phyloP scores from a whole-genome alignment of 2,888 invertebrate species.

The Chalcis sispes region DNA sequence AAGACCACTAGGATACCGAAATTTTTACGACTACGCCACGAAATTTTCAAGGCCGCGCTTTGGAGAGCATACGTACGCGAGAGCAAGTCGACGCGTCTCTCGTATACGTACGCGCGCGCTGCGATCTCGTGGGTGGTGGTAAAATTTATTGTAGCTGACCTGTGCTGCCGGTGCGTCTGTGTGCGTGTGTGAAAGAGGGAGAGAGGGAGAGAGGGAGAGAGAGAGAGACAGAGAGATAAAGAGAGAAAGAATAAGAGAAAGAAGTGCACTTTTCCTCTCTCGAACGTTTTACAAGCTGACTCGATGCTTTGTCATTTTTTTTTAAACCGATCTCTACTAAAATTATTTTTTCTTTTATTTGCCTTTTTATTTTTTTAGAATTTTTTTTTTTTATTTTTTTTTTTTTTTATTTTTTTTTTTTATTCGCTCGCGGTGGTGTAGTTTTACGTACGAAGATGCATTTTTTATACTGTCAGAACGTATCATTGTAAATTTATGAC shows the following conservation, averaged over 20 bases:
- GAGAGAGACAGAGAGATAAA: no score
- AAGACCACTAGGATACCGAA: slow-evolving; percentile 3
- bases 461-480: neutral
- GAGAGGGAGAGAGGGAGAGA: no score
- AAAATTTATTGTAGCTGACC: slow-evolving; percentile 51
- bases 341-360: slow-evolving; percentile 2
- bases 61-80: no score
- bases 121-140: slow-evolving; percentile 34
- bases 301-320: slow-evolving; percentile 29
- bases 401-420: no score
- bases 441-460: slow-evolving; percentile 6
- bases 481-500: slow-evolving; percentile 16
- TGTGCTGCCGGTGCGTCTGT: neutral
- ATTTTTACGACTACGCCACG: slow-evolving; percentile 50
- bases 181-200: slow-evolving; percentile 10
- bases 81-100: no score
- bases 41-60: slow-evolving; percentile 51
- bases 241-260: no score
- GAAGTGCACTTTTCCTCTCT: slow-evolving; percentile 25
- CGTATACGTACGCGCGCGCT: slow-evolving; percentile 13
- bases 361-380: no score
- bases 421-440: neutral
- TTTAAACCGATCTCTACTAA: neutral
- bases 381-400: no score
- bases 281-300: slow-evolving; percentile 14